phyloP scores from a whole-genome alignment of 2,888 invertebrate species.

The Encarsia formosa region DNA sequence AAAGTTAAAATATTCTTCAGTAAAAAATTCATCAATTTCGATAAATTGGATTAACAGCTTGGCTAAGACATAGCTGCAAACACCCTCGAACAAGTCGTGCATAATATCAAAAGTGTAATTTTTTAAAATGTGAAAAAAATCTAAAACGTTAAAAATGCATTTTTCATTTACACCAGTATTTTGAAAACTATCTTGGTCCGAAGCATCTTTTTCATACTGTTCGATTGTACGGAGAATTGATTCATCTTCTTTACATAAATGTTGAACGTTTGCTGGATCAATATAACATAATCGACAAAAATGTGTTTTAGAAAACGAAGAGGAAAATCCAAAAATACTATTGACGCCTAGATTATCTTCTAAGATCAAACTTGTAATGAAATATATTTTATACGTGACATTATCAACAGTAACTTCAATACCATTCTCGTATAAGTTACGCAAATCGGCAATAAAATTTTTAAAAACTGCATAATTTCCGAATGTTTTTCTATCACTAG shows the following conservation, averaged over 20 bases:
- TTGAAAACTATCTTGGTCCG: not conserved
- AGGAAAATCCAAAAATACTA: constrained; percentile 16
- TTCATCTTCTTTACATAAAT: constrained; percentile 13
- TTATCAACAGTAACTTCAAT: constrained; percentile 1
- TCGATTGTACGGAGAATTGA: constrained; percentile 11
- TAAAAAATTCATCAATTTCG: not conserved
- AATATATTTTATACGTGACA: constrained; percentile 6
- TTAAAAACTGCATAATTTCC: constrained; percentile 14
- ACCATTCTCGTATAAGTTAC: constrained; percentile 4
- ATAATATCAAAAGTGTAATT: not conserved
- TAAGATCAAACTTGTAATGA: constrained; percentile 9
- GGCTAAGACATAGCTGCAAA: constrained; percentile 1
- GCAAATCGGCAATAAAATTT: constrained; percentile 10
- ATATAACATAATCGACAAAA: constrained; percentile 22
- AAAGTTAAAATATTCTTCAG: not conserved
- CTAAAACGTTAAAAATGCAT: not conserved
- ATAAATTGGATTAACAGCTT: not conserved
- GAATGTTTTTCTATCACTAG: constrained; percentile 16
- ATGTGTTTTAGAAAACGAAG: constrained; percentile 11
- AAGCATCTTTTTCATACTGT: not conserved
- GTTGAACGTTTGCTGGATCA: not conserved
- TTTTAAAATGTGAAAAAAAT: not conserved
- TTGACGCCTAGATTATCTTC: constrained; percentile 21
- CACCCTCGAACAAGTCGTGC: constrained; percentile 2
- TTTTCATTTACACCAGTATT: not conserved